Evolutionary conservation across 2,888 invertebrate species (phyloP), one percentile per base, ranked within the genome.

Genomic region (Siphonodentalium dalli): DNA sequence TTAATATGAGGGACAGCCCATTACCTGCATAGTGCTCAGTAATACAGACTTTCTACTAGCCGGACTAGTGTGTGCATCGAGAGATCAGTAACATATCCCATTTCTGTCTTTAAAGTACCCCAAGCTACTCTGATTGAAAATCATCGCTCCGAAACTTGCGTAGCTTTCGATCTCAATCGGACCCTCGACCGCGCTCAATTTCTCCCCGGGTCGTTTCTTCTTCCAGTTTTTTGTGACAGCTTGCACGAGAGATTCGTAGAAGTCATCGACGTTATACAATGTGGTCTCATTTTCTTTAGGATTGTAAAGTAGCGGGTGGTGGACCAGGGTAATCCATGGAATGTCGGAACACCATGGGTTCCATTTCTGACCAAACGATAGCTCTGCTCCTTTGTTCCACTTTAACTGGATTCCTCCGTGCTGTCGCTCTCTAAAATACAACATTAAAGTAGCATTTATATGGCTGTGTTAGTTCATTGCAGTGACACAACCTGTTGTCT

Each of bases 71-170:
- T n/a, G n/a, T n/a, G n/a, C n/a, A n/a, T n/a, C n/a, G n/a, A 81
- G 81, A 57, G 2, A 8, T 70, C 55, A 79, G 55, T 77, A 81
- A 79, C 92, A 91, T 75, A 92, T 88, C 79, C 90, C 90, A 65
- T 92, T 91, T 65, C 92, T 85, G 57, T 91, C 90, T 84, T 91
- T 90, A 82, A 91, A 92, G 83, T 91, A 93, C 2, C 93, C 93
- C 78, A 93, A 85, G 63, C 88, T 86, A 66, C 90, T 89, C 71
- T 90, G 89, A 82, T 93, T 93, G 77, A 91, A 79, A 6, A 93
- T 85, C 37, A 92, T 80, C 3, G 92, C 90, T 9, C 89, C 87
- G 34, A 92, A 81, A 5, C 91, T 90, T 13, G 90, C 85, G 74
- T 92, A 93, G 77, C 89, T 90, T 75, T 91, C 89, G 63, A 92